A percentile compares a stretch with the other conserved stretches of the same genome.
Conservation (phyloP, 2,113 vertebrate genomes). For the Octodon degus region DNA sequence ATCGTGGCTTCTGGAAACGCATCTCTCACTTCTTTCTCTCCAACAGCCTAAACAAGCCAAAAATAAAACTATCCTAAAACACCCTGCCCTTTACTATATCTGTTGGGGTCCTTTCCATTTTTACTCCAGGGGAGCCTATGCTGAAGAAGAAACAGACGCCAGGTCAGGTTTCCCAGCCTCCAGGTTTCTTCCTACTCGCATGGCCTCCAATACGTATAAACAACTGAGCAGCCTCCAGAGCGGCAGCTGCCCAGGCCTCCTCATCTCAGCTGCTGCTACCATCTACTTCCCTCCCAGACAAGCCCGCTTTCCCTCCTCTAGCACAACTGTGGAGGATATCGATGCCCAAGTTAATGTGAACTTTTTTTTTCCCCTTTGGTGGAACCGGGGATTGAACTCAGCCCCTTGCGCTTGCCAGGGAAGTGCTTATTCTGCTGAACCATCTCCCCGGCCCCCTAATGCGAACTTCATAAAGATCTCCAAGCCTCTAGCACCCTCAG, state of each 20-base stretch:
- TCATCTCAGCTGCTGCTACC: not conserved
- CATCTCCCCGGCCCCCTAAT: no score
- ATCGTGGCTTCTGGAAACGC: slow-evolving; percentile 95
- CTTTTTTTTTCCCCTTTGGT: not conserved
- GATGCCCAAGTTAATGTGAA: not conserved
- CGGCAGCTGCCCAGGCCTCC: not conserved
- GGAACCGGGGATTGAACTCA: no score
- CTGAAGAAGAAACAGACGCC: not conserved
- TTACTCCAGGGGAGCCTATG: not conserved
- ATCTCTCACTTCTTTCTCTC: slow-evolving; percentile 92
- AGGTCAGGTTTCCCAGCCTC: not conserved
- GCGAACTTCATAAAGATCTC: not conserved
- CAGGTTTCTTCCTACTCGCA: not conserved
- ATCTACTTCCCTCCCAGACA: not conserved
- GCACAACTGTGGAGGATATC: not conserved
- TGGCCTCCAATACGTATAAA: not conserved
- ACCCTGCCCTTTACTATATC: not conserved
- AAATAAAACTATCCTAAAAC: not conserved
- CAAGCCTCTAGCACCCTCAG: not conserved
- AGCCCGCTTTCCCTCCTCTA: not conserved
- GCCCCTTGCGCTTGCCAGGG: no score
- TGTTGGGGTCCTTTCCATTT: not conserved
- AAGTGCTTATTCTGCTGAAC: no score
- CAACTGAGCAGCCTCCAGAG: not conserved
- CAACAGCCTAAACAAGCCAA: slow-evolving; percentile 90